A percentile compares a stretch with the other conserved stretches of the same genome.
phyloP scores from a whole-genome alignment of 1,140 invertebrate genomes.

The Caenorhabditis tropicalis region DNA sequence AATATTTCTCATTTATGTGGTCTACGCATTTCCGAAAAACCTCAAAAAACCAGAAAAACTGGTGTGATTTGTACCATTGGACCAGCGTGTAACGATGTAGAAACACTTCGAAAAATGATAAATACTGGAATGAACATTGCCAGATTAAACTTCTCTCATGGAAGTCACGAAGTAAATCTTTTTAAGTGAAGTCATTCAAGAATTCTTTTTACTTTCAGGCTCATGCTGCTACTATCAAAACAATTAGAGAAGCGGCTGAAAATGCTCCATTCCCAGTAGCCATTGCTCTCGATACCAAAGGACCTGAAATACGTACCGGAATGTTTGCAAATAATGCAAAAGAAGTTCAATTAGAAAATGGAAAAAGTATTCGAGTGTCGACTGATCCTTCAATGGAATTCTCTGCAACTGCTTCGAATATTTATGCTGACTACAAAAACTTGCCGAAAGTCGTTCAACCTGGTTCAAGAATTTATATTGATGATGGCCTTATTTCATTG shows the following conservation, averaged over 20 bases:
- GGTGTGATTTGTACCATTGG: slow-evolving; percentile 99
- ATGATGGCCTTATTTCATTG: slow-evolving; percentile 96
- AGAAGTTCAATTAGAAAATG: slow-evolving; percentile 88
- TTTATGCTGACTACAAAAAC: slow-evolving; percentile 91
- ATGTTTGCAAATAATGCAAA: slow-evolving; percentile 72
- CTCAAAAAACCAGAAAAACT: slow-evolving; percentile 78
- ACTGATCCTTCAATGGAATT: slow-evolving; percentile 87
- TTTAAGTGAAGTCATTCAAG: neutral
- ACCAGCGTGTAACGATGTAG: slow-evolving; percentile 85
- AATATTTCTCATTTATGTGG: slow-evolving; percentile 87
- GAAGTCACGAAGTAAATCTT: slow-evolving; percentile 50
- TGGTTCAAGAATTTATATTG: slow-evolving; percentile 87
- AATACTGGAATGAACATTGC: slow-evolving; percentile 97
- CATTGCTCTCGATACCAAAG: slow-evolving; percentile 76
- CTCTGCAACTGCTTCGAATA: slow-evolving; percentile 78
- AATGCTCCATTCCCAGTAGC: slow-evolving; percentile 63
- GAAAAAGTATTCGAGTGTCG: slow-evolving; percentile 84
- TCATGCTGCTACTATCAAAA: slow-evolving; percentile 75
- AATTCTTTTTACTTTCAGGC: slow-evolving; percentile 71
- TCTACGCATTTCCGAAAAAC: slow-evolving; percentile 84
- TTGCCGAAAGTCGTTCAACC: slow-evolving; percentile 89
- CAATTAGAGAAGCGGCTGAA: slow-evolving; percentile 74
- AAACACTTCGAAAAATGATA: slow-evolving; percentile 91
- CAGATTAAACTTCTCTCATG: slow-evolving; percentile 80
- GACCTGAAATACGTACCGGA: slow-evolving; percentile 76